Conservation (phyloP, 2,797 vertebrate genomes). For the Tolypeutes matacus region DNA sequence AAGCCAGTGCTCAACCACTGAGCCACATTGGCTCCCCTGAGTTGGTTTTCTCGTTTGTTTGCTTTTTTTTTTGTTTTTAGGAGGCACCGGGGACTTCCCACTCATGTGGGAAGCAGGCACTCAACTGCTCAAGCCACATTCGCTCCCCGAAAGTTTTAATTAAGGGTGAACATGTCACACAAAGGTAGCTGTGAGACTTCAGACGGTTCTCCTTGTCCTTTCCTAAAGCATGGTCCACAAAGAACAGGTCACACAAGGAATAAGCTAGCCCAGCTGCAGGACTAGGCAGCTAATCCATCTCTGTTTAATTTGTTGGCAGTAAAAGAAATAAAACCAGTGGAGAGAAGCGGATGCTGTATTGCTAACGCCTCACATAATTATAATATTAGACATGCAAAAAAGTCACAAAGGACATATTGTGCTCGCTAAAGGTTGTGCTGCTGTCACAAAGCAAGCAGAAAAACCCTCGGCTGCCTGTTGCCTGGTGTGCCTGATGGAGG, state of each 20-base stretch:
- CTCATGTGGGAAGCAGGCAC: too few relatives aligned
- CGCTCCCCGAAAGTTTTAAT: not conserved
- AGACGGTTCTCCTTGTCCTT: not conserved
- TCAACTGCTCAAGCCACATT: too few relatives aligned
- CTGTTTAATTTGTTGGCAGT: not conserved
- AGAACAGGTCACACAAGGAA: not conserved
- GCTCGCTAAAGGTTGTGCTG: not conserved
- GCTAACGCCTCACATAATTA: not conserved
- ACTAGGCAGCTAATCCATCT: not conserved
- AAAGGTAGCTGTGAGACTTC: not conserved
- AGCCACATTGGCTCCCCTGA: too few relatives aligned
- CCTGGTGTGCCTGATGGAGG: not conserved
- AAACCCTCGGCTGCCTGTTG: not conserved
- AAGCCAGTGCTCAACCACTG: too few relatives aligned
- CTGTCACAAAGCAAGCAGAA: constrained; percentile 3
- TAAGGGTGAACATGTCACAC: not conserved
- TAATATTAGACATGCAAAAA: not conserved
- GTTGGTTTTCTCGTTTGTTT: too few relatives aligned
- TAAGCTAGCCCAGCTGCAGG: not conserved
- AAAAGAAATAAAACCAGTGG: not conserved
- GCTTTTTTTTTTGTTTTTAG: too few relatives aligned
- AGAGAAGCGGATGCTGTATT: not conserved
- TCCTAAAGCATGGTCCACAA: not conserved
- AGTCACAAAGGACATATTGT: not conserved
- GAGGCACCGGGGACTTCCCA: too few relatives aligned